Conservation (phyloP, 2,113 vertebrate species). For the Brienomyrus longianalis region DNA sequence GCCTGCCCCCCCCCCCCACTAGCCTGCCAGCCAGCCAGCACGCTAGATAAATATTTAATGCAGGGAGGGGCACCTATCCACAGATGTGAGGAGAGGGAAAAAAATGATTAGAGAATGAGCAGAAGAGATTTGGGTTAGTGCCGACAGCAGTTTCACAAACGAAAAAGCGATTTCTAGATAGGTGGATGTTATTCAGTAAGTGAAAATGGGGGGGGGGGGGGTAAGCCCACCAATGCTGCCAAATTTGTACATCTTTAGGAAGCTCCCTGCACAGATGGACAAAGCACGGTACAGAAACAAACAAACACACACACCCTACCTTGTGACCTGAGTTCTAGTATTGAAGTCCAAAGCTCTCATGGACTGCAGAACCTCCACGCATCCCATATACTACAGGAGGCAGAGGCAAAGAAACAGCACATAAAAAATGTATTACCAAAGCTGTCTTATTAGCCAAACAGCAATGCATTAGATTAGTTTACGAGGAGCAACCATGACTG, state of each 20-base stretch:
- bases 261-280: background rate
- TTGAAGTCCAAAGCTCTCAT: conserved; percentile 96
- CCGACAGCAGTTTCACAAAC: background rate
- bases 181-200: background rate
- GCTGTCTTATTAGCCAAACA: background rate
- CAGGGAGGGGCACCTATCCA: conserved; percentile 2
- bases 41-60: conserved; percentile 10
- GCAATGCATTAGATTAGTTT: background rate
- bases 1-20: too few relatives aligned
- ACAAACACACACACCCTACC: conserved; percentile 59
- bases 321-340: conserved; percentile 95
- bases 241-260: background rate
- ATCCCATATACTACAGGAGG: conserved; percentile 77
- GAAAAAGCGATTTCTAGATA: background rate
- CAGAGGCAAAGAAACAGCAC: conserved; percentile 35
- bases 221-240: background rate
- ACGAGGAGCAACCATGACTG: background rate
- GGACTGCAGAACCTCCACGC: conserved; percentile 92
- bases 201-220: background rate
- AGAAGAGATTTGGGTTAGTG: background rate
- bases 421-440: background rate
- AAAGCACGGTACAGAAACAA: background rate
- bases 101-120: background rate
- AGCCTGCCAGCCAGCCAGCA: background rate
- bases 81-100: conserved; percentile 23